These are phyloP conservation scores for Myotis findleyi DNA, from an alignment of 2,797 vertebrate genomes.

Conservation along the genomic window DNA sequence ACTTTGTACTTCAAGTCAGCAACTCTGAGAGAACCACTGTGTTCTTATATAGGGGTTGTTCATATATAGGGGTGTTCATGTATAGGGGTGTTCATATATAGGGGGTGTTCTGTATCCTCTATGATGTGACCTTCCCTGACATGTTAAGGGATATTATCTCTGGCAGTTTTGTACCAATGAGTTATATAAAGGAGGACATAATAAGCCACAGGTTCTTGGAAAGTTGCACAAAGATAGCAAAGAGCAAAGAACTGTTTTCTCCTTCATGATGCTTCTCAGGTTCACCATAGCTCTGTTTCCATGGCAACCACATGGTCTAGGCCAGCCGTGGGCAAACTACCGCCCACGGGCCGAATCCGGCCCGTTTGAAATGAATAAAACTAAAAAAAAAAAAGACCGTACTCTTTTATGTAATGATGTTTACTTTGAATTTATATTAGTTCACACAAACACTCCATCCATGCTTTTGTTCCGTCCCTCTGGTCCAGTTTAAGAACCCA, in stretches of 20 bases:
- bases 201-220: background rate
- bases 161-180: background rate
- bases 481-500: too few relatives aligned
- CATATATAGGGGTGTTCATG: background rate
- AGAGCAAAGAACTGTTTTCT: background rate
- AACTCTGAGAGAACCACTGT: background rate
- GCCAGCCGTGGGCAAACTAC: background rate
- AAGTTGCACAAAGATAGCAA: slow-evolving; percentile 6
- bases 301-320: background rate
- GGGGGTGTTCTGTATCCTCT: background rate
- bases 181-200: background rate
- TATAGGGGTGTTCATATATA: background rate
- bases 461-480: too few relatives aligned
- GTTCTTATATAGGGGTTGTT: background rate
- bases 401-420: too few relatives aligned
- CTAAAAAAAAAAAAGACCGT: too few relatives aligned
- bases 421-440: too few relatives aligned
- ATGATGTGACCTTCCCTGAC: background rate
- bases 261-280: background rate
- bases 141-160: background rate
- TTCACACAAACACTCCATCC: too few relatives aligned
- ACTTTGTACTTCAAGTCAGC: background rate
- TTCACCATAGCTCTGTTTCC: background rate
- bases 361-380: too few relatives aligned
- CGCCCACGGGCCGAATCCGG: too few relatives aligned